Evolutionary conservation across 2,113 vertebrate genomes (phyloP), one percentile per base, ranked within the genome.

Genomic region (Vireo altiloquus): DNA sequence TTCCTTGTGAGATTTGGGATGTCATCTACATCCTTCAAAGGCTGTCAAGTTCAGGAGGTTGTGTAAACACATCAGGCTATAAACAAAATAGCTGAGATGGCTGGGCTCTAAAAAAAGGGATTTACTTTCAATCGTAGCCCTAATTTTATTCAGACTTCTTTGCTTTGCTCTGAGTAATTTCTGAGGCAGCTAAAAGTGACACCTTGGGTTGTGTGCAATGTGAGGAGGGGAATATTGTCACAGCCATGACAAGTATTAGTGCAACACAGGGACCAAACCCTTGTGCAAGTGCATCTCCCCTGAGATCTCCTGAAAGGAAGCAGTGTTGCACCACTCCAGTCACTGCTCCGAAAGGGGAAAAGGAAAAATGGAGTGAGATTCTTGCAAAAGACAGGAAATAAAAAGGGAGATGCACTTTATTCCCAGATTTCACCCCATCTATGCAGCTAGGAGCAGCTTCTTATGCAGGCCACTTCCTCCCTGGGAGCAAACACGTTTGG

Each of bases 271-370:
- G 37, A 63, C 22, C 52, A 1, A 47, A 20, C 65, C 68, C 90
- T 95, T 95, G 79, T 91, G 91, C 87, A 95, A 95, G 81, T 9
- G 30, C 84, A 76, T 47, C 39, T 85, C 63, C 54, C 70, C 47
- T 28, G 42, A 65, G 65, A 59, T 30, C 35, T 90, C n/a, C 57
- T n/a, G 63, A 54, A 69, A 65, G 87, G 91, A 84, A 85, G 70
- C n/a, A 35, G 65, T 7, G 25, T 89, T 91, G 84, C 87, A 65
- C 59, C 90, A 77, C 53, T 33, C n/a, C 24, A 24, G 9, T 31
- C 70, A 44, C 10, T 4, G 22, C 69, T 44, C 65, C 25, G 1
- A 31, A 30, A 27, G 23, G 25, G 30, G 57, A 18, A 25, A 25
- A 80, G 60, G 47, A 63, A 37, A 91, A 75, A 11, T 4, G 4